Percentiles rank a stretch among this genome's conserved stretches.
Evolutionary conservation across 92 coral and sea anemone species (phyloP).

Genomic region (Parazoanthus atlanticus): DNA sequence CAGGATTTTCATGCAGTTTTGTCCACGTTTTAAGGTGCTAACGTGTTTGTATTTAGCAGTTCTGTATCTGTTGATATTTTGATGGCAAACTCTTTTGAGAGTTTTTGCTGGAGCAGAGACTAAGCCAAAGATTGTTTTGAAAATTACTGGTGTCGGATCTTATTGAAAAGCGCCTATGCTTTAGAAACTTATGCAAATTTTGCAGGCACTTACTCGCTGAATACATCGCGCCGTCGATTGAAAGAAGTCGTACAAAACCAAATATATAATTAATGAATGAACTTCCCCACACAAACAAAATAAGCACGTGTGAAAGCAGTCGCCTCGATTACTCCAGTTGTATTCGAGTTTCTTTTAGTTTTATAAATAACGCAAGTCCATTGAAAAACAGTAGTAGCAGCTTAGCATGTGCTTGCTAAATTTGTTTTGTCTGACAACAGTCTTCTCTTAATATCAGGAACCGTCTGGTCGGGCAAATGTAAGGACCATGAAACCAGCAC

Average conservation of each 20-base stretch:
- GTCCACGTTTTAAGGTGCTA: slow-evolving; percentile 35
- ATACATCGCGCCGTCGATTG: slow-evolving; percentile 33
- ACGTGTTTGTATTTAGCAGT: slow-evolving; percentile 36
- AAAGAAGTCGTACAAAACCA: slow-evolving; percentile 60
- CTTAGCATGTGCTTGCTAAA: slow-evolving; percentile 44
- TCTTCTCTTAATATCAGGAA: slow-evolving; percentile 31
- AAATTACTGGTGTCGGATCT: slow-evolving; percentile 59
- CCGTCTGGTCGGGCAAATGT: slow-evolving; percentile 53
- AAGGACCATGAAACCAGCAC: slow-evolving; percentile 96
- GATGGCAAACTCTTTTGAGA: slow-evolving; percentile 33
- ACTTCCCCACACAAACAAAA: slow-evolving; percentile 47
- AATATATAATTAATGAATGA: slow-evolving; percentile 87
- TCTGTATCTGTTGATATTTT: slow-evolving; percentile 29
- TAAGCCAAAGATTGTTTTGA: slow-evolving; percentile 49
- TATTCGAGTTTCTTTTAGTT: neutral
- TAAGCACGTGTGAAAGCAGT: slow-evolving; percentile 47
- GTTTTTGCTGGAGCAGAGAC: slow-evolving; percentile 36
- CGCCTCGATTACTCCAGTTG: neutral
- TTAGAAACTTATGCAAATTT: slow-evolving; percentile 77
- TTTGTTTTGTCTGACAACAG: slow-evolving; percentile 38
- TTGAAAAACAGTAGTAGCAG: neutral
- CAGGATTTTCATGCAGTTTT: slow-evolving; percentile 1
- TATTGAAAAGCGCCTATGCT: slow-evolving; percentile 54
- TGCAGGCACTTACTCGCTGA: slow-evolving; percentile 35
- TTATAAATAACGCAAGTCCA: neutral